These are phyloP conservation scores for Colletes latitarsis DNA, from an alignment of 1,140 invertebrate genomes.

Conservation along the genomic window DNA sequence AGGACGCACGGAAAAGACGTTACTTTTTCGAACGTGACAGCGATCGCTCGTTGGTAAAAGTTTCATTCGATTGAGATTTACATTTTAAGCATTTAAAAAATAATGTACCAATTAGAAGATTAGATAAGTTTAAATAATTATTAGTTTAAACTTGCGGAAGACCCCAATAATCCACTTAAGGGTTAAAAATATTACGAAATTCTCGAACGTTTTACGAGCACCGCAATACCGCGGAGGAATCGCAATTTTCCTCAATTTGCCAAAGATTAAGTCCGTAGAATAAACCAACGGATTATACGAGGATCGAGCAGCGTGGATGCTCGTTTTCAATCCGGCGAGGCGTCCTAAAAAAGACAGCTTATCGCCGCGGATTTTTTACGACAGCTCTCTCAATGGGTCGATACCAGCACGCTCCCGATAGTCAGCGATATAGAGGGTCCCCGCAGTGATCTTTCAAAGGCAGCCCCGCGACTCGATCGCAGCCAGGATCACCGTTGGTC, in stretches of 20 bases:
- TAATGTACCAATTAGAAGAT: too few species aligned
- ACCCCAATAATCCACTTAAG: too few species aligned
- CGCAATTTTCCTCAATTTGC: neutral
- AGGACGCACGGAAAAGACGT: too few species aligned
- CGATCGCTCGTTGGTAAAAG: too few species aligned
- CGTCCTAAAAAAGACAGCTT: constrained; percentile 17
- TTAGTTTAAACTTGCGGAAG: too few species aligned
- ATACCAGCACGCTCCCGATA: constrained; percentile 33
- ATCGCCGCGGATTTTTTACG: constrained; percentile 34
- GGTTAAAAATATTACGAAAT: too few species aligned
- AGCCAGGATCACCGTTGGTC: constrained; percentile 16
- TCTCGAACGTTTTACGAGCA: too few species aligned
- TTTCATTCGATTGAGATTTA: too few species aligned
- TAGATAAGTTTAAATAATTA: too few species aligned
- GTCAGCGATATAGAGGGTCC: constrained; percentile 53
- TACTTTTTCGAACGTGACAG: too few species aligned
- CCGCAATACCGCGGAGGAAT: neutral
- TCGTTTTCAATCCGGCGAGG: constrained; percentile 5
- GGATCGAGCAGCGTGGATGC: neutral
- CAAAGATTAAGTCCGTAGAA: neutral
- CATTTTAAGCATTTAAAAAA: too few species aligned
- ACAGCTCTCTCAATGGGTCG: constrained; percentile 3
- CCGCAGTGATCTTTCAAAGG: constrained; percentile 51
- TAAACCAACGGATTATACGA: constrained; percentile 20
- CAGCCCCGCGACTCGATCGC: constrained; percentile 23